phyloP scores from a whole-genome alignment of 2,113 vertebrate genomes.

The Boulengeromyrus knoepffleri region DNA sequence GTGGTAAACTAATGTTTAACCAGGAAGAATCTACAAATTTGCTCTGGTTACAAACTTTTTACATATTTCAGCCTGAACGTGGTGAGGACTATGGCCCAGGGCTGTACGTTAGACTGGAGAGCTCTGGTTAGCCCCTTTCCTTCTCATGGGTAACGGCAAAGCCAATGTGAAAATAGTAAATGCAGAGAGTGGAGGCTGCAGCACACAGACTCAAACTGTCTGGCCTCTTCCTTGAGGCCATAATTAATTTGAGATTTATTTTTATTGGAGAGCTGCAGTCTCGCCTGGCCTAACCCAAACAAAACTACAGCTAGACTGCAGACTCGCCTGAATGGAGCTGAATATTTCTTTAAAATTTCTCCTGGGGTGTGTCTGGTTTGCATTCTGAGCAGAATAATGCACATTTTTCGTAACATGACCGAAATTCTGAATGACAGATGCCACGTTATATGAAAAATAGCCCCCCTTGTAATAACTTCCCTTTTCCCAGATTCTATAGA shows the following conservation, averaged over 20 bases:
- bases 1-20: neutral
- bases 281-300: constrained; percentile 98
- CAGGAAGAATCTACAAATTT: constrained; percentile 18
- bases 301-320: constrained; percentile 80
- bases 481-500: neutral
- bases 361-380: constrained; percentile 79
- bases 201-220: constrained; percentile 78
- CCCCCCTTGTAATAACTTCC: neutral
- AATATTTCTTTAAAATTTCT: constrained; percentile 79
- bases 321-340: constrained; percentile 82
- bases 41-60: constrained; percentile 27
- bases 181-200: constrained; percentile 71
- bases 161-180: constrained; percentile 54
- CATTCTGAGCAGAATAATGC: constrained; percentile 58
- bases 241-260: constrained; percentile 99
- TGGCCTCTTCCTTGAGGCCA: constrained; percentile 90
- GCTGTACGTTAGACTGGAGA: constrained; percentile 41
- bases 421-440: neutral
- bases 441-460: neutral
- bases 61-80: constrained; percentile 27
- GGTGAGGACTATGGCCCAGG: constrained; percentile 27
- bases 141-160: constrained; percentile 48
- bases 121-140: constrained; percentile 41
- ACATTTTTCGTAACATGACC: neutral
- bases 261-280: constrained; percentile 95